Evolutionary conservation across 2,888 invertebrate genomes (phyloP).

Genomic region (Drosophila differens): DNA sequence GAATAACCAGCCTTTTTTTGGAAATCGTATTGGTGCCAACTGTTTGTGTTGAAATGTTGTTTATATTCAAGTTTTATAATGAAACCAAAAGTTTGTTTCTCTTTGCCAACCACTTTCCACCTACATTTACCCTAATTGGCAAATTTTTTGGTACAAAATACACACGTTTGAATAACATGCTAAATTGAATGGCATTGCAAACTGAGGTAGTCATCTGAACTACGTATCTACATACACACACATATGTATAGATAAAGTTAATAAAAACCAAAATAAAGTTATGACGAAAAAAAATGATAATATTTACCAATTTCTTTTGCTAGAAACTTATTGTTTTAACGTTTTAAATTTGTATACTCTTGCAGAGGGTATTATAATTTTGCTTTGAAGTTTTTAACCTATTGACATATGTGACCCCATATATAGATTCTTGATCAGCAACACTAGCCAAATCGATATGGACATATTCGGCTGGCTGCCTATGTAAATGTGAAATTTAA

Average conservation of each 20-base stretch:
- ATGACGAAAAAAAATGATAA: neutral
- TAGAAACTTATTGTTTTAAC: neutral
- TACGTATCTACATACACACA: neutral
- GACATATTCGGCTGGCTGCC: neutral
- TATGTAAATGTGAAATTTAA: neutral
- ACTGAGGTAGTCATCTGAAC: neutral
- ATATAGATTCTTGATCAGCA: neutral
- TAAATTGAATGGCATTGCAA: neutral
- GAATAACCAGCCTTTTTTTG: neutral
- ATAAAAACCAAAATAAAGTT: neutral
- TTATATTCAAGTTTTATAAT: neutral
- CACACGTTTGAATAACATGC: neutral
- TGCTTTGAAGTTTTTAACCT: neutral
- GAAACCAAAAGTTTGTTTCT: neutral
- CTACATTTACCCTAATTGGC: neutral
- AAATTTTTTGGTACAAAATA: neutral
- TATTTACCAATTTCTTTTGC: neutral
- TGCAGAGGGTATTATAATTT: neutral
- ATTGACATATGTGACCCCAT: neutral
- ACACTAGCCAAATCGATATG: neutral
- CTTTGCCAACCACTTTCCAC: neutral
- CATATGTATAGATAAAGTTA: neutral
- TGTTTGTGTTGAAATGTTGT: neutral
- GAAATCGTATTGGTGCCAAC: neutral
- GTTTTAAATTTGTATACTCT: neutral